phyloP scores from a whole-genome alignment of 2,888 invertebrate genomes.

The Ochropleura plecta region DNA sequence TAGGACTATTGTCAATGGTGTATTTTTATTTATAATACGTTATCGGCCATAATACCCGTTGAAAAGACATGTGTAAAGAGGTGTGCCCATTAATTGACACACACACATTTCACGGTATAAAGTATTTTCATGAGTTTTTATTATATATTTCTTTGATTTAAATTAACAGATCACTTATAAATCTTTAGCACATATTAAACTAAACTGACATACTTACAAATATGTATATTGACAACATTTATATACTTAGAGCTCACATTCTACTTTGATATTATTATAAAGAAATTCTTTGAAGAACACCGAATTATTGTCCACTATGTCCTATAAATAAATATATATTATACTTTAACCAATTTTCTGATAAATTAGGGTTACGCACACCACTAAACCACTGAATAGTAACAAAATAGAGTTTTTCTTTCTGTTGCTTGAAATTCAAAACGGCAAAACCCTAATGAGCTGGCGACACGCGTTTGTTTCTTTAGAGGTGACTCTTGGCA shows the following conservation, averaged over 20 bases:
- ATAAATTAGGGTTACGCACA: neutral
- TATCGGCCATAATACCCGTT: no score
- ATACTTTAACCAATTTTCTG: neutral
- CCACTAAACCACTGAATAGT: slow-evolving; percentile 8
- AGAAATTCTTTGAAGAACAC: slow-evolving; percentile 10
- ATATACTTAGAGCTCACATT: slow-evolving; percentile 43
- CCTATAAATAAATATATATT: neutral
- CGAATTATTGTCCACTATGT: slow-evolving; percentile 27
- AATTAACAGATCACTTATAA: neutral
- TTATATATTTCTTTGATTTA: neutral
- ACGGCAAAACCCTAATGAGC: neutral
- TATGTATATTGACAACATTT: slow-evolving; percentile 45
- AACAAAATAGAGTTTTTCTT: slow-evolving; percentile 27
- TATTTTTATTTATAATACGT: no score
- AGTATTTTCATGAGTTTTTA: neutral
- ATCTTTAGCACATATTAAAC: neutral
- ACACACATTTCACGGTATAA: neutral
- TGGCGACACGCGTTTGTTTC: neutral
- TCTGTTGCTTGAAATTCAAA: neutral
- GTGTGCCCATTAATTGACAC: no score
- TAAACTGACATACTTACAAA: slow-evolving; percentile 8
- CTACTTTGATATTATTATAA: slow-evolving; percentile 20
- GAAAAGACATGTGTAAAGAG: neutral
- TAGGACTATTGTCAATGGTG: no score
- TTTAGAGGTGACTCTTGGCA: neutral